Evolutionary conservation across 2,797 vertebrate genomes (phyloP).

Genomic region (Gastrophryne carolinensis): DNA sequence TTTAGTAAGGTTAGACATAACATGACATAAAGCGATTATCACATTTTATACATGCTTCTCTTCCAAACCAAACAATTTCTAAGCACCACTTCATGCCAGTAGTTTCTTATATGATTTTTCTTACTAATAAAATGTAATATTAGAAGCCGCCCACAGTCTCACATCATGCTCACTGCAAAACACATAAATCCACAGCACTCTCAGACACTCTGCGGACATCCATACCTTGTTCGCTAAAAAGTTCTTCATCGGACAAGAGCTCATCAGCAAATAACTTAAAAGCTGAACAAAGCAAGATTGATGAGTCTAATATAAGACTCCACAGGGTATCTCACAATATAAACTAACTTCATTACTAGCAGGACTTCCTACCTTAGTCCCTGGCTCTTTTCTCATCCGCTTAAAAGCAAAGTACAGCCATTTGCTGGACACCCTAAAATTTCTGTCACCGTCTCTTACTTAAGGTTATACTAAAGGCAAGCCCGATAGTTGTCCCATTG

Average conservation of each 20-base stretch:
- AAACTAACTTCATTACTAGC: too few relatives aligned
- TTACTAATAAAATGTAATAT: not conserved
- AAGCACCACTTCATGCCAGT: not conserved
- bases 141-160: not conserved
- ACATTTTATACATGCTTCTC: too few relatives aligned
- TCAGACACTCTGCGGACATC: not conserved
- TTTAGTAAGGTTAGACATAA: too few relatives aligned
- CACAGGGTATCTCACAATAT: not conserved
- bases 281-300: constrained; percentile 67
- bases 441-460: too few relatives aligned
- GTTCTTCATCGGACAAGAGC: constrained; percentile 76
- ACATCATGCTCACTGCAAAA: not conserved
- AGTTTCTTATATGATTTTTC: not conserved
- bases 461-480: too few relatives aligned
- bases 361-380: too few relatives aligned
- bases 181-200: not conserved
- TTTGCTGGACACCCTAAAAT: too few relatives aligned
- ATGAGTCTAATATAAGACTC: not conserved
- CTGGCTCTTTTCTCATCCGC: too few relatives aligned
- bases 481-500: too few relatives aligned
- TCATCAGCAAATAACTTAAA: constrained; percentile 77
- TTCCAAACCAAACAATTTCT: not conserved
- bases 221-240: constrained; percentile 53
- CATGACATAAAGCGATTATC: too few relatives aligned
- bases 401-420: too few relatives aligned